Percentiles rank a stretch among this genome's conserved stretches.
Conservation (phyloP, 2,113 vertebrate species). For the Columba livia region DNA sequence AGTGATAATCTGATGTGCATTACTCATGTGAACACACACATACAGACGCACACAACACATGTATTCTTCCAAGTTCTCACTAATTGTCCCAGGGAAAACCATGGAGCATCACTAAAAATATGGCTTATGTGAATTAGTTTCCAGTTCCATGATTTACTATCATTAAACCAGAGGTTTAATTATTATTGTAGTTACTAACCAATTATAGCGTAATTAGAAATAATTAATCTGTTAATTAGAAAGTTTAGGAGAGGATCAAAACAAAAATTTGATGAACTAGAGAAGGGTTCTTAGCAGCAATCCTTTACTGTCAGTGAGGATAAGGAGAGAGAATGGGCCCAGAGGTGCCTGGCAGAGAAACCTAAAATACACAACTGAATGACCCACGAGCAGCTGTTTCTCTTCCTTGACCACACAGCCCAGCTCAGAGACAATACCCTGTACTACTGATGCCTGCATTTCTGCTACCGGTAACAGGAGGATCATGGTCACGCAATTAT, state of each 20-base stretch:
- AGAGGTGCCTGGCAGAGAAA: background rate
- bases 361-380: rapidly evolving
- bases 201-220: constrained; percentile 12
- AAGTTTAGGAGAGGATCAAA: background rate
- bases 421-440: background rate
- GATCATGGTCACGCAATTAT: background rate
- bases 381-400: background rate
- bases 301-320: background rate
- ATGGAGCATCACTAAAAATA: background rate
- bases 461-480: background rate
- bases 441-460: background rate
- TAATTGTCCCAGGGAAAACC: background rate
- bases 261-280: background rate
- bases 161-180: background rate
- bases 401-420: background rate
- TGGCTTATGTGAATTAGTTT: background rate
- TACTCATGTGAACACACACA: background rate
- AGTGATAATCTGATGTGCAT: background rate
- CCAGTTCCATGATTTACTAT: background rate
- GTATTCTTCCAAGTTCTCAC: background rate
- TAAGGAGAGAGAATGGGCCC: background rate
- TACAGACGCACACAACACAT: rapidly evolving
- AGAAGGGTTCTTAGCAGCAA: background rate
- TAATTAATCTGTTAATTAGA: background rate
- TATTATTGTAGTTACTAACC: background rate